phyloP scores from a whole-genome alignment of 1,140 invertebrate genomes.

The Aphaenogaster rudis region DNA sequence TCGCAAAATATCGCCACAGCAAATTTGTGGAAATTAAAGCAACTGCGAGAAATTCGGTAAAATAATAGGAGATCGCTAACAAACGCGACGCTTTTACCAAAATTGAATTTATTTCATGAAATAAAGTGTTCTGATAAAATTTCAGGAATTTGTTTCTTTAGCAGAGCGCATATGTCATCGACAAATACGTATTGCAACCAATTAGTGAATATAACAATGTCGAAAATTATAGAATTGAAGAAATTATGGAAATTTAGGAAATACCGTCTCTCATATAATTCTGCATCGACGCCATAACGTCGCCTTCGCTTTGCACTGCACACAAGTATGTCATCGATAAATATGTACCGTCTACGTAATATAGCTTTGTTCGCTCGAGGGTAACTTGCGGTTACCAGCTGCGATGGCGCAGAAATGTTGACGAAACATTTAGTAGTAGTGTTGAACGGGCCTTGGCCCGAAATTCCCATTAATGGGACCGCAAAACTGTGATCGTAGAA shows the following conservation, averaged over 20 bases:
- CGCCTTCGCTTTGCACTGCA: background rate
- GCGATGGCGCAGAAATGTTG: conserved; percentile 29
- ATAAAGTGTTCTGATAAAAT: background rate
- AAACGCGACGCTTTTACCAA: background rate
- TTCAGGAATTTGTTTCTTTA: background rate
- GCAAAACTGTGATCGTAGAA: conserved; percentile 44
- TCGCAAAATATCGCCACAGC: background rate
- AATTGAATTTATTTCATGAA: conserved; percentile 16
- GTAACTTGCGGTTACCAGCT: conserved; percentile 50
- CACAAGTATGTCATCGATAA: conserved; percentile 65
- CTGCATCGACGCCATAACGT: background rate
- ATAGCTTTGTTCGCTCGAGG: conserved; percentile 47
- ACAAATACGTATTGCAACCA: background rate
- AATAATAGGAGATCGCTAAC: background rate
- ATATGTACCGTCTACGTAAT: conserved; percentile 59
- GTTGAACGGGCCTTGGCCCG: conserved; percentile 42
- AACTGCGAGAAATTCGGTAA: background rate
- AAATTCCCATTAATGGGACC: conserved; percentile 47
- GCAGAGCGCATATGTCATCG: background rate
- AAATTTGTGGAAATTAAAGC: conserved; percentile 19
- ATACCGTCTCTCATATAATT: background rate
- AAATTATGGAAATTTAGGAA: conserved; percentile 7
- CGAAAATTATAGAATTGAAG: background rate
- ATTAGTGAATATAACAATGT: background rate
- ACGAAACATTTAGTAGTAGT: conserved; percentile 39